These are phyloP conservation scores for Anodontia alba DNA, from an alignment of 2,888 invertebrate genomes.

Conservation along the genomic window DNA sequence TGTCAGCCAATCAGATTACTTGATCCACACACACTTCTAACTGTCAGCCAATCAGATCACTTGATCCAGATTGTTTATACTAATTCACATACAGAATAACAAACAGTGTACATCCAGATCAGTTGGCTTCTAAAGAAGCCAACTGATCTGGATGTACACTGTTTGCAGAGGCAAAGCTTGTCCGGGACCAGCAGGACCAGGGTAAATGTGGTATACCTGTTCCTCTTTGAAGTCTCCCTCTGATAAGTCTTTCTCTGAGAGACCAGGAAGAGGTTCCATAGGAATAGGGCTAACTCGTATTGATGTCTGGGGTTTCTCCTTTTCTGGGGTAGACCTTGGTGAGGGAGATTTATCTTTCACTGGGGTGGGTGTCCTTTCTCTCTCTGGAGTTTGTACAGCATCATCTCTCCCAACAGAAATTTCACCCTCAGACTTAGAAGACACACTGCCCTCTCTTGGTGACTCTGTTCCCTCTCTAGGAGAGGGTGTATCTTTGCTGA, in stretches of 20 bases:
- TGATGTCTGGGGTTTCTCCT: constrained; percentile 7
- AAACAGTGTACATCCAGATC: too few relatives aligned
- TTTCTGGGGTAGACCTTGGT: background rate
- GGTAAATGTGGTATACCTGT: too few relatives aligned
- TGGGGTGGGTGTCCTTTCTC: constrained; percentile 31
- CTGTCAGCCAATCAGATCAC: too few relatives aligned
- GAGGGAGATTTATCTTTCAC: constrained; percentile 18
- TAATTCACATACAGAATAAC: too few relatives aligned
- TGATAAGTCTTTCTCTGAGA: constrained; percentile 14
- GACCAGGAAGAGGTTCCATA: constrained; percentile 20
- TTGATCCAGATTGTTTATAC: too few relatives aligned
- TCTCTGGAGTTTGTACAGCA: background rate
- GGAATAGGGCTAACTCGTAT: constrained; percentile 6
- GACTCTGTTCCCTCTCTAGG: constrained; percentile 23
- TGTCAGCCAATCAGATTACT: too few relatives aligned
- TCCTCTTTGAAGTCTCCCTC: constrained; percentile 17
- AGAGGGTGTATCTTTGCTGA: constrained; percentile 2
- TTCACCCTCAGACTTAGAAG: background rate
- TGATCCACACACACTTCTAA: too few relatives aligned
- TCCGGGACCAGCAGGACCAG: too few relatives aligned
- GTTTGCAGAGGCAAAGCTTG: too few relatives aligned
- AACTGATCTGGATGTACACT: too few relatives aligned
- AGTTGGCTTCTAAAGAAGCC: too few relatives aligned
- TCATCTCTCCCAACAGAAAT: background rate
- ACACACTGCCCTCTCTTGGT: constrained; percentile 22